Base-by-base conservation (phyloP, 2,797 vertebrate species). In the Pseudotriccus pelzelni region DNA sequence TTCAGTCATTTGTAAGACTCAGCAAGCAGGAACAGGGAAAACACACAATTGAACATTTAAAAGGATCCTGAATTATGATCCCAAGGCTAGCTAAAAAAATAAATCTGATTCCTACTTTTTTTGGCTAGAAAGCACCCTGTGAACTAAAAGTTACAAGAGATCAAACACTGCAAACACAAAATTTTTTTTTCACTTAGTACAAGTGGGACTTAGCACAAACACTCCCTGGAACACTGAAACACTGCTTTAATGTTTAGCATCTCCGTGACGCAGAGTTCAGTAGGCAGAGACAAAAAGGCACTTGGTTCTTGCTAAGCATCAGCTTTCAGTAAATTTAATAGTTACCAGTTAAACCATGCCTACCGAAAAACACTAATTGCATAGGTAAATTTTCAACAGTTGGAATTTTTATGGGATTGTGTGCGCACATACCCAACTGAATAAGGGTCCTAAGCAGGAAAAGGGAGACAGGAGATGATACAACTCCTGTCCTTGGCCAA, bases 21-120 rank as follows among this genome's bases (percentile, higher is more conserved):
- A 53, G 41, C 16, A 47, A 88, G 62, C 22, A 81, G 64, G 27
- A 84, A 76, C 28, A 56, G 44, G 32, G 47, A 89, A 93, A 86
- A 89, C 24, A 73, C 2, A 62, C 4, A 82, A 68, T 10, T 89
- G 41, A 82, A 76, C 47, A 59, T 87, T 87, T 95, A 87, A 82
- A 91, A 82, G 28, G 32, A 75, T 66, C 39, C 39, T 70, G 52
- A 92, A 70, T 69, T 79, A 52, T 11, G 74, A 74, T 87, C 56
- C 41, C 75, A 76, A 79, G 19, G 25, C 28, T 63, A 79, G 81
- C 70, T 93, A 83, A 90, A 94, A 94, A 94, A 93, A 94, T 89
- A 93, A 66, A 80, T 52, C 47, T n/a, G 21, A 76, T 79, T 76
- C 43, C 76, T 91, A 66, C 55, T 16, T 79, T 82, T 87, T 73